phyloP scores from a whole-genome alignment of 2,888 invertebrate genomes.

The Aleiodes alternator region DNA sequence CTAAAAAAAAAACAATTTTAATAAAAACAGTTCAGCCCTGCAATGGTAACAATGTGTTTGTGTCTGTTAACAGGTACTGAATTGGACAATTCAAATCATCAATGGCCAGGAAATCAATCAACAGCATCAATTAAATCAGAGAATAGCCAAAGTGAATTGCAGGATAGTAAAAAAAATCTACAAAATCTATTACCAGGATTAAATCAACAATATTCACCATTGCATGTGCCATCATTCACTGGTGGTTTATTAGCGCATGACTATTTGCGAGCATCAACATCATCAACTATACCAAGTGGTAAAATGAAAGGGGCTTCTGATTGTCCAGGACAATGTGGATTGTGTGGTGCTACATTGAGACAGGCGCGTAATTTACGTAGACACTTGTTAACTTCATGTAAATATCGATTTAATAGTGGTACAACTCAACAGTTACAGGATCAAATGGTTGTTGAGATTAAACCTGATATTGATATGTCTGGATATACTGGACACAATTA shows the following conservation, averaged over 20 bases:
- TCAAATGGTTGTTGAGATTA: slow-evolving; percentile 66
- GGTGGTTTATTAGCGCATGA: slow-evolving; percentile 53
- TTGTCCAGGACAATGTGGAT: slow-evolving; percentile 80
- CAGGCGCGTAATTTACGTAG: slow-evolving; percentile 80
- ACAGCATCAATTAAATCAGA: slow-evolving; percentile 58
- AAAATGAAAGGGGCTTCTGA: slow-evolving; percentile 79
- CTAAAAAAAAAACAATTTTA: slow-evolving; percentile 39
- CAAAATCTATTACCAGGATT: slow-evolving; percentile 70
- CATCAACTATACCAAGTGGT: slow-evolving; percentile 44
- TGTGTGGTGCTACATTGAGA: slow-evolving; percentile 79
- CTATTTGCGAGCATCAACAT: slow-evolving; percentile 36
- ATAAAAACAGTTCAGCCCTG: slow-evolving; percentile 71
- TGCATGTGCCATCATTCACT: slow-evolving; percentile 73
- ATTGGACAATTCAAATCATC: slow-evolving; percentile 67
- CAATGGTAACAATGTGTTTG: slow-evolving; percentile 73
- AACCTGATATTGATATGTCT: slow-evolving; percentile 67
- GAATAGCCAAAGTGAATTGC: slow-evolving; percentile 62
- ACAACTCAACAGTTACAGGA: slow-evolving; percentile 58
- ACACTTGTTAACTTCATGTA: slow-evolving; percentile 76
- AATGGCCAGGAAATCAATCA: slow-evolving; percentile 54
- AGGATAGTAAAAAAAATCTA: slow-evolving; percentile 67
- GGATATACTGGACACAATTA: slow-evolving; percentile 60
- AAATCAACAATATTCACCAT: slow-evolving; percentile 69
- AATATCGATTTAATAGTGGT: slow-evolving; percentile 70
- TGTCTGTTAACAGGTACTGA: slow-evolving; percentile 71